phyloP scores from a whole-genome alignment of 2,113 vertebrate genomes.

The Chaetorhynchus papuensis region DNA sequence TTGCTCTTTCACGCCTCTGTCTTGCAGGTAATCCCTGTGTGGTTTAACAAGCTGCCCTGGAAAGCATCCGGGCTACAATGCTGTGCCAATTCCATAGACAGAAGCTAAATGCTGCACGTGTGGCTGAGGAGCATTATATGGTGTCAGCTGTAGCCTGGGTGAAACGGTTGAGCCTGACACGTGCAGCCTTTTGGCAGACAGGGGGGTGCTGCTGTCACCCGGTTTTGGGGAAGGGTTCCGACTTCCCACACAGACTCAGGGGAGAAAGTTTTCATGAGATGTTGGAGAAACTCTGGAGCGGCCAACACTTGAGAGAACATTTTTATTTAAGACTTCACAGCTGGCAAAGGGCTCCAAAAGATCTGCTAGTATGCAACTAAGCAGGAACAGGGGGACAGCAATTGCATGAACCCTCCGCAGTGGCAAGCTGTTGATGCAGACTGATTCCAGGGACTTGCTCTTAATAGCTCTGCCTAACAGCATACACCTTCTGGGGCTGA shows the following conservation, averaged over 20 bases:
- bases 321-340: neutral
- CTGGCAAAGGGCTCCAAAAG: neutral
- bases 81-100: neutral
- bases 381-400: neutral
- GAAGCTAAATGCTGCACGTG: neutral
- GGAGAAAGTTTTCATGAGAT: neutral
- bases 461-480: neutral
- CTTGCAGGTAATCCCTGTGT: neutral
- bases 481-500: neutral
- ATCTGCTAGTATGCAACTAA: neutral
- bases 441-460: neutral
- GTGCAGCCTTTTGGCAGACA: neutral
- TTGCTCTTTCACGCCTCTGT: neutral
- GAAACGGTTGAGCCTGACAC: accelerated
- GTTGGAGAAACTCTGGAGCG: neutral
- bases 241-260: neutral
- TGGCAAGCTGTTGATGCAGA: neutral
- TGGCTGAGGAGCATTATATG: accelerated
- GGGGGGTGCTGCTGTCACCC: neutral
- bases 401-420: neutral
- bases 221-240: neutral
- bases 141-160: neutral
- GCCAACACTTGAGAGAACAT: neutral
- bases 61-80: neutral
- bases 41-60: neutral